These are phyloP conservation scores for Philonicus albiceps DNA, from an alignment of 2,888 invertebrate genomes.

Conservation along the genomic window DNA sequence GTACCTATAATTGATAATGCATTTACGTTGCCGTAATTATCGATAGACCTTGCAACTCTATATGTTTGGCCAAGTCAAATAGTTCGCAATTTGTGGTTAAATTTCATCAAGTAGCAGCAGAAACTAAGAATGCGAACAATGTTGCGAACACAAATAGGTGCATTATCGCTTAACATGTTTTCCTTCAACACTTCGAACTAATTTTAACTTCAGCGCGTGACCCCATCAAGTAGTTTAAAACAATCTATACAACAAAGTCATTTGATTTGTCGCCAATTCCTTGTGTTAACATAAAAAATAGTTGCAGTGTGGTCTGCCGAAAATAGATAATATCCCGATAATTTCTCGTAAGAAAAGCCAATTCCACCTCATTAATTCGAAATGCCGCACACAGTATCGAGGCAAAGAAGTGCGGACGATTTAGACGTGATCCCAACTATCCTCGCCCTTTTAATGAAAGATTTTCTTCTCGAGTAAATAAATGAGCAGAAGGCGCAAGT, in stretches of 20 bases:
- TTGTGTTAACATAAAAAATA: slow-evolving; percentile 8
- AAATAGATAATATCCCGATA: background rate
- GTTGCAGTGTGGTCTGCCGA: slow-evolving; percentile 40
- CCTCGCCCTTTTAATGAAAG: background rate
- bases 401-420: background rate
- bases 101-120: background rate
- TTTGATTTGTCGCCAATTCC: slow-evolving; percentile 19
- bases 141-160: background rate
- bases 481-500: slow-evolving; percentile 10
- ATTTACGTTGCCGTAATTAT: background rate
- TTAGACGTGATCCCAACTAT: background rate
- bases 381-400: background rate
- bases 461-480: background rate
- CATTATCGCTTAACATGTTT: background rate
- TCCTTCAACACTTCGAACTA: slow-evolving; percentile 20
- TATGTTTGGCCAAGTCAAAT: background rate
- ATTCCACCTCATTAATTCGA: slow-evolving; percentile 12
- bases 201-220: slow-evolving; percentile 13
- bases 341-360: background rate
- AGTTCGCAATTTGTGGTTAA: background rate
- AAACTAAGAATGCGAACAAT: background rate
- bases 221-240: background rate
- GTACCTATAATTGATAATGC: background rate
- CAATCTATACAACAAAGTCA: background rate
- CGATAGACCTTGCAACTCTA: background rate